A percentile compares a stretch with the other conserved stretches of the same genome.
These are phyloP conservation scores for Colossoma macropomum DNA, from an alignment of 2,113 vertebrate genomes.

Conservation along the genomic window DNA sequence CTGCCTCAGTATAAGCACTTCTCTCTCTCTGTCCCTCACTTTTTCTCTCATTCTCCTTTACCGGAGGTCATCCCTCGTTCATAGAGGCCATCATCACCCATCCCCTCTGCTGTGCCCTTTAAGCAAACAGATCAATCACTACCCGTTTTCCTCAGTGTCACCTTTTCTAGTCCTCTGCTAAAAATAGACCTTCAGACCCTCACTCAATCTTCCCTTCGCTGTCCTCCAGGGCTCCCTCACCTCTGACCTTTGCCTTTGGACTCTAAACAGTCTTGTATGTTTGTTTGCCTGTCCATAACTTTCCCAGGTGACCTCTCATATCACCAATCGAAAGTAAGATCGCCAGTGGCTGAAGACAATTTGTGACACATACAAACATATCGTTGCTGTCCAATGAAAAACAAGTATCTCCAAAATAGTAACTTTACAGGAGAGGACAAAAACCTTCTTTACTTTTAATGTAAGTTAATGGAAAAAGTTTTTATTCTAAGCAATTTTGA, in stretches of 20 bases:
- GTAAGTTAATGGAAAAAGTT: too few species aligned
- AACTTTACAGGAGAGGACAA: too few species aligned
- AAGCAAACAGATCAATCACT: constrained; percentile 76
- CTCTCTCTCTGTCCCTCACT: background rate
- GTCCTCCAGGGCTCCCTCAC: constrained; percentile 48
- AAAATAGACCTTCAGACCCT: constrained; percentile 69
- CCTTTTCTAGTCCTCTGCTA: constrained; percentile 67
- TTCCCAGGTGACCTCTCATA: background rate
- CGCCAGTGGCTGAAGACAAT: too few species aligned
- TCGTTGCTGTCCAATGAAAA: too few species aligned
- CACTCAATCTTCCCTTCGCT: constrained; percentile 45
- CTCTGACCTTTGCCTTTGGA: constrained; percentile 56
- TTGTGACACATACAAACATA: too few species aligned
- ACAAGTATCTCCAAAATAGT: too few species aligned
- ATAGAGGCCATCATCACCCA: constrained; percentile 68
- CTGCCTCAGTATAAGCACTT: background rate
- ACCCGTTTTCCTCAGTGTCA: constrained; percentile 65
- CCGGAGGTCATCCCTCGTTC: constrained; percentile 58
- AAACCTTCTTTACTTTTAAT: too few species aligned
- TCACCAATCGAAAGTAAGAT: too few species aligned
- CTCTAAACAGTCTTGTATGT: background rate
- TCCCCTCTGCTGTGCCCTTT: constrained; percentile 66
- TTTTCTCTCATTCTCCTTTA: constrained; percentile 22
- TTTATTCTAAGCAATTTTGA: too few species aligned
- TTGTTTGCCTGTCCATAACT: background rate